Evolutionary conservation across 2,113 vertebrate genomes (phyloP).

Genomic region (Alligator sinensis): DNA sequence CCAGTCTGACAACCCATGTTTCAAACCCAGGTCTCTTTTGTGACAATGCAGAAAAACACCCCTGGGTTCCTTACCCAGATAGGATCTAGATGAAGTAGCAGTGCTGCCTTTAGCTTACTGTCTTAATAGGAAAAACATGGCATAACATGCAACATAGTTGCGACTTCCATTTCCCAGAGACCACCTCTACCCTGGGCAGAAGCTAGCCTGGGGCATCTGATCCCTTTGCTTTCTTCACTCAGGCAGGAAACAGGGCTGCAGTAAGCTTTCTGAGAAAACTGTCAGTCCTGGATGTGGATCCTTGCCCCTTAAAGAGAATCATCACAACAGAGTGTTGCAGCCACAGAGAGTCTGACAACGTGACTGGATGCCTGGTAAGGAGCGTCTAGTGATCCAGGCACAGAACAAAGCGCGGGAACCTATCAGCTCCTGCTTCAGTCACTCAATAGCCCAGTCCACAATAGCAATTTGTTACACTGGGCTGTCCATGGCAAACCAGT

Average conservation of each 20-base stretch:
- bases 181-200: background rate
- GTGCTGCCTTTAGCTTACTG: background rate
- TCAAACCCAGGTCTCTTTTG: background rate
- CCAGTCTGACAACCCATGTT: background rate
- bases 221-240: slow-evolving; percentile 43
- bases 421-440: background rate
- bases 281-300: background rate
- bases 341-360: background rate
- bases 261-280: slow-evolving; percentile 61
- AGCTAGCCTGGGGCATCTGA: background rate
- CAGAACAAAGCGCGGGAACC: background rate
- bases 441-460: background rate
- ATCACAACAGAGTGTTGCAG: slow-evolving; percentile 33
- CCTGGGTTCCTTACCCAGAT: background rate
- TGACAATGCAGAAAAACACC: fast-evolving
- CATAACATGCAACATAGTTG: background rate
- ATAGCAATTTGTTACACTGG: background rate
- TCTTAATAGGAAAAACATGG: background rate
- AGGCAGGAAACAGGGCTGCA: slow-evolving; percentile 58
- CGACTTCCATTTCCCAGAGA: background rate
- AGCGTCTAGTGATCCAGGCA: background rate
- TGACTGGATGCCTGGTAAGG: slow-evolving; percentile 64
- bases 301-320: slow-evolving; percentile 28
- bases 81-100: background rate
- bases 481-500: background rate